These are phyloP conservation scores for Chrysogorgia sp. DNA, from an alignment of 92 coral and sea anemone species.

Conservation along the genomic window DNA sequence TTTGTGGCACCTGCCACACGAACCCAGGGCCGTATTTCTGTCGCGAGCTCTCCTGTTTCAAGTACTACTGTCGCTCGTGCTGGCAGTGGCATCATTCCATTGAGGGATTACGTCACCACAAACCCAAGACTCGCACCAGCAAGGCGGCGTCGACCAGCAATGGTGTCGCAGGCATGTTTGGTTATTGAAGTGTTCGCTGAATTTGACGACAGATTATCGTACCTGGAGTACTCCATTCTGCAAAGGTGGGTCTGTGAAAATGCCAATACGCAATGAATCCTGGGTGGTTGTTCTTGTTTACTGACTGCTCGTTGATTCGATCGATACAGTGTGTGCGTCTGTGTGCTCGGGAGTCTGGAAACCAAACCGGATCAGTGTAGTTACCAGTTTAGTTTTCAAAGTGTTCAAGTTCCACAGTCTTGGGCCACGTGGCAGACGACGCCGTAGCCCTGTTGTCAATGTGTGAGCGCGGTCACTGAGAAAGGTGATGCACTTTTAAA, in stretches of 20 bases:
- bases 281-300: not conserved
- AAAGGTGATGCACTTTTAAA: too few species aligned
- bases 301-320: not conserved
- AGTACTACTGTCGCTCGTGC: conserved; percentile 97
- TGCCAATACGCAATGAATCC: conserved; percentile 20
- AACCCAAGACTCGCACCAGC: conserved; percentile 81
- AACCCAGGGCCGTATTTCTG: conserved; percentile 98
- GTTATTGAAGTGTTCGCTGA: conserved; percentile 24
- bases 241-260: conserved; percentile 46
- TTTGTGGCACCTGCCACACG: conserved; percentile 91
- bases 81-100: conserved; percentile 99
- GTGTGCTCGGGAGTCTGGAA: not conserved
- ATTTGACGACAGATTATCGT: conserved; percentile 11
- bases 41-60: conserved; percentile 93
- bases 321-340: not conserved
- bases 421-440: not conserved
- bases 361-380: not conserved
- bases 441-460: too few species aligned
- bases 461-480: too few species aligned
- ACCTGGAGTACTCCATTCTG: conserved; percentile 42
- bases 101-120: conserved; percentile 95
- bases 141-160: conserved; percentile 52
- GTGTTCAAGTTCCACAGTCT: not conserved
- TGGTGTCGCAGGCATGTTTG: conserved; percentile 29
- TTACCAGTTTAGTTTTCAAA: not conserved